Conservation (phyloP, 2,113 vertebrate species). For the Lucifuga dentata region DNA sequence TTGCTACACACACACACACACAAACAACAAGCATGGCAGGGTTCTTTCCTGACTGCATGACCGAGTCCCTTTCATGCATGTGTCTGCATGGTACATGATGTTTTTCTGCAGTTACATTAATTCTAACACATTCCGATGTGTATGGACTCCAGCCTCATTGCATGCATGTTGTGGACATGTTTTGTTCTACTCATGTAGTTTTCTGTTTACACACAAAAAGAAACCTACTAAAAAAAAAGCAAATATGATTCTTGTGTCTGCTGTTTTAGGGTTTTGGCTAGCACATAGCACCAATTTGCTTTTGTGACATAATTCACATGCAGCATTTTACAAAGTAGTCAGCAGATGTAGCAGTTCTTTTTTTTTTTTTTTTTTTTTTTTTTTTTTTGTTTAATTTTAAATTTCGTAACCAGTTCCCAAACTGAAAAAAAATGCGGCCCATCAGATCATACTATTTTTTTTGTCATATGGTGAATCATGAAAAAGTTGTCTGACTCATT, state of each 20-base stretch:
- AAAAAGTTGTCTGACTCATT: neutral
- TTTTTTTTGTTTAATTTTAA: slow-evolving; percentile 13
- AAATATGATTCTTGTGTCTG: slow-evolving; percentile 34
- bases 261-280: slow-evolving; percentile 16
- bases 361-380: too few relatives aligned
- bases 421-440: neutral
- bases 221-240: too few relatives aligned
- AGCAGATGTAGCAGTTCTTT: neutral
- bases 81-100: slow-evolving; percentile 67
- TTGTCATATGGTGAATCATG: slow-evolving; percentile 2
- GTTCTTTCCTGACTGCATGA: slow-evolving; percentile 74
- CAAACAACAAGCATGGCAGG: slow-evolving; percentile 68
- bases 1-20: slow-evolving; percentile 39
- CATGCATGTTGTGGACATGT: slow-evolving; percentile 63
- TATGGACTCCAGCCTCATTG: slow-evolving; percentile 55
- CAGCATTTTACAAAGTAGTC: slow-evolving; percentile 9
- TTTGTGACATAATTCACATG: slow-evolving; percentile 11
- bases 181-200: slow-evolving; percentile 45
- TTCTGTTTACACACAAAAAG: slow-evolving; percentile 33
- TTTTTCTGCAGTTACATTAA: slow-evolving; percentile 56
- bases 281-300: slow-evolving; percentile 21
- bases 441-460: neutral
- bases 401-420: slow-evolving; percentile 1
- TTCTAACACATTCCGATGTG: slow-evolving; percentile 59
- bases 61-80: slow-evolving; percentile 73